Conservation (phyloP, 2,888 invertebrate genomes). For the Epinotia demarniana region DNA sequence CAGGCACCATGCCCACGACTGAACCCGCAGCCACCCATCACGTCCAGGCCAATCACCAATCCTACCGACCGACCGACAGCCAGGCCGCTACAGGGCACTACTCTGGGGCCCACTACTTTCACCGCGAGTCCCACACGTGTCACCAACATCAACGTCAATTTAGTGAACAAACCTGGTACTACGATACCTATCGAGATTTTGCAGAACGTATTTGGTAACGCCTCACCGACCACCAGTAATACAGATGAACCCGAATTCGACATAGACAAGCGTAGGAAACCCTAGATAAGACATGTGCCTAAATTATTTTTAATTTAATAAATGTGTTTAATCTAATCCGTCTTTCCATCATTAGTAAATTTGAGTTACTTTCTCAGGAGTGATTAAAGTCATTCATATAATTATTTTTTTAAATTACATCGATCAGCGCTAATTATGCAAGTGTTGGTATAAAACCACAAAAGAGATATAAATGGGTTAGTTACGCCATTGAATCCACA, state of each 20-base stretch:
- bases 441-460: slow-evolving; percentile 23
- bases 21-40: background rate
- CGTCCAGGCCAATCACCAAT: background rate
- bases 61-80: background rate
- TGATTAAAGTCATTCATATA: slow-evolving; percentile 10
- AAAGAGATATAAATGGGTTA: background rate
- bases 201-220: slow-evolving; percentile 18
- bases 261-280: slow-evolving; percentile 6
- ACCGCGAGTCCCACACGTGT: slow-evolving; percentile 16
- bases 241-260: slow-evolving; percentile 11
- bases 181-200: slow-evolving; percentile 21
- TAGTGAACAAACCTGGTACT: background rate
- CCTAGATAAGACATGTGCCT: background rate
- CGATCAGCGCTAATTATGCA: slow-evolving; percentile 15
- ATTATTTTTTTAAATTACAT: slow-evolving; percentile 8
- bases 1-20: slow-evolving; percentile 30
- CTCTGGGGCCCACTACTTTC: background rate
- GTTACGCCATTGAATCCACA: background rate
- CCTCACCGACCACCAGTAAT: background rate
- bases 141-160: slow-evolving; percentile 18
- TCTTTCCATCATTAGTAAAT: slow-evolving; percentile 6
- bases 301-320: slow-evolving; percentile 10
- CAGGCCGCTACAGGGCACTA: background rate
- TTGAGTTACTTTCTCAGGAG: slow-evolving; percentile 6
- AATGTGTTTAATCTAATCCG: slow-evolving; percentile 4